Evolutionary conservation across 1,140 invertebrate genomes (phyloP).

Genomic region (Lethocerus indicus): DNA sequence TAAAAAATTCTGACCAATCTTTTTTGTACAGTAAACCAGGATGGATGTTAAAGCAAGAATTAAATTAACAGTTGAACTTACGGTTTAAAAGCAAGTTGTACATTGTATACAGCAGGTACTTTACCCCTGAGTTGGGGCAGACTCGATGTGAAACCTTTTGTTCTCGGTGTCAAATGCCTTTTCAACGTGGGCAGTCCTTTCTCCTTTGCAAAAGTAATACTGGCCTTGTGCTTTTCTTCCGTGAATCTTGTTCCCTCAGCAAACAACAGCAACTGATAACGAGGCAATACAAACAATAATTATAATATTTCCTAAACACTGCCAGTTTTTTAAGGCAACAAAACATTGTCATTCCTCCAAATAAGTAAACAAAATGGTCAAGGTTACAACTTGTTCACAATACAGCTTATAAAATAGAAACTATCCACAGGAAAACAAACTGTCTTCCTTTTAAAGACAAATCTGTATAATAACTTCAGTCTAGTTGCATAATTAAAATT

Average conservation of each 20-base stretch:
- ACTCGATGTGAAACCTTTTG: constrained; percentile 74
- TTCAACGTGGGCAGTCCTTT: constrained; percentile 71
- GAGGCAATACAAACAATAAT: not conserved
- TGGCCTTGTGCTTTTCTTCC: constrained; percentile 66
- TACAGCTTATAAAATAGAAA: too few species aligned
- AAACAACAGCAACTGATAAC: constrained; percentile 63
- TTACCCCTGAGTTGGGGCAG: constrained; percentile 51
- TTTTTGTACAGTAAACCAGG: too few species aligned
- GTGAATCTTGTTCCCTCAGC: constrained; percentile 92
- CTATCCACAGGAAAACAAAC: too few species aligned
- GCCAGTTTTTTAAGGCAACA: too few species aligned
- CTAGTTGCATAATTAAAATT: too few species aligned
- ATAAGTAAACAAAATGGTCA: too few species aligned
- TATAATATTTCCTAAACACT: not conserved
- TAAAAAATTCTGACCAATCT: too few species aligned
- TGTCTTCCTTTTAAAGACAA: too few species aligned
- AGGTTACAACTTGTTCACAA: too few species aligned
- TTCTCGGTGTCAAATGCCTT: constrained; percentile 82
- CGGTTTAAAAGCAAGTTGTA: constrained; percentile 61
- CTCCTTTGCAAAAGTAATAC: constrained; percentile 71
- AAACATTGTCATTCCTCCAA: not conserved
- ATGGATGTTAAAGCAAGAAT: too few species aligned
- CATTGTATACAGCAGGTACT: constrained; percentile 71
- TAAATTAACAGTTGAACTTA: constrained; percentile 21
- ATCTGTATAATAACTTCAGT: too few species aligned